Conservation (phyloP, 2,888 invertebrate genomes). For the Sycophila texana region DNA sequence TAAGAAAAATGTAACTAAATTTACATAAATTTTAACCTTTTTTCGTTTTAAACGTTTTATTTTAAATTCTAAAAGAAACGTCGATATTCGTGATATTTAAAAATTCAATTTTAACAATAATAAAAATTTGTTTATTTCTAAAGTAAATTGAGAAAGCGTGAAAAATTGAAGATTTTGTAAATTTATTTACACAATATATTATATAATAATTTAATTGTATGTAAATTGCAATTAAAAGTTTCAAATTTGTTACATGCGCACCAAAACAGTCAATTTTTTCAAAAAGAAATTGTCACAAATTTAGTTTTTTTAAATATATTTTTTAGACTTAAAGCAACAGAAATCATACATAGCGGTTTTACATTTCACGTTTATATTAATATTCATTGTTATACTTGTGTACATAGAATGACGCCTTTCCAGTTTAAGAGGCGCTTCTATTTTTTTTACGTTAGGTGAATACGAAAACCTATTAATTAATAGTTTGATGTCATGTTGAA, state of each 20-base stretch:
- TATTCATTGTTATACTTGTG: constrained; percentile 53
- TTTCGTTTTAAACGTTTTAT: too few species aligned
- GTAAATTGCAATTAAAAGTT: constrained; percentile 25
- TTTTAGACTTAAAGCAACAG: not conserved
- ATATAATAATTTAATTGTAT: constrained; percentile 17
- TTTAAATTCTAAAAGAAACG: too few species aligned
- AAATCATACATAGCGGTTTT: constrained; percentile 44
- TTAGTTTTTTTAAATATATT: constrained; percentile 42
- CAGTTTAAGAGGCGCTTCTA: constrained; percentile 42
- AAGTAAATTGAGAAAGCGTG: too few species aligned
- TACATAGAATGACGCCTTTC: constrained; percentile 49
- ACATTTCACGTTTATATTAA: constrained; percentile 41
- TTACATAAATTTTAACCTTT: too few species aligned
- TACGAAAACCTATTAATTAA: constrained; percentile 46
- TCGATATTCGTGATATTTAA: too few species aligned
- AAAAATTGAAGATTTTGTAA: too few species aligned
- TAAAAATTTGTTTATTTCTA: not conserved
- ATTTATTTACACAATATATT: not conserved
- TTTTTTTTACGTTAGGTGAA: constrained; percentile 54
- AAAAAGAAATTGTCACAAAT: constrained; percentile 29
- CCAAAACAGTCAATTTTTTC: constrained; percentile 33
- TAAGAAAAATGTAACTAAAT: not conserved
- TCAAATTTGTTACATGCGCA: constrained; percentile 33
- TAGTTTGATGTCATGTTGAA: constrained; percentile 54
- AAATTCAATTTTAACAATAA: too few species aligned